Evolutionary conservation across 2,888 invertebrate genomes (phyloP).

Genomic region (Napeogenes sylphis): DNA sequence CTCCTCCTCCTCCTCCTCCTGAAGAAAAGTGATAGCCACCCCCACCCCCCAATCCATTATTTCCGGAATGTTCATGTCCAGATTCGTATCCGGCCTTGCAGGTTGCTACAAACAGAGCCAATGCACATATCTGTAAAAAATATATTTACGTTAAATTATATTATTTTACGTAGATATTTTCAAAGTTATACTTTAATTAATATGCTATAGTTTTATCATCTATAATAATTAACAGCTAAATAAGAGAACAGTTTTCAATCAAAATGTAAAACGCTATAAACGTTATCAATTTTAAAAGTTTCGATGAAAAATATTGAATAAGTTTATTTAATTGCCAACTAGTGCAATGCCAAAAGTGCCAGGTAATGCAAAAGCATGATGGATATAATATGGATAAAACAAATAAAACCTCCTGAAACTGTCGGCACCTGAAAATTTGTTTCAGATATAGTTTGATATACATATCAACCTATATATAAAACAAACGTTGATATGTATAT

Average conservation of each 20-base stretch:
- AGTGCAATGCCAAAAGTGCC: too few relatives aligned
- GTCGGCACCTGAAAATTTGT: constrained; percentile 9
- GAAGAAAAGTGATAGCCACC: constrained; percentile 32
- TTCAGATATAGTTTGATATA: neutral
- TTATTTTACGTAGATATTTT: neutral
- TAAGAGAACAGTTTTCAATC: too few relatives aligned
- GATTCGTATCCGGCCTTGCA: constrained; percentile 59
- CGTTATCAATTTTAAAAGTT: too few relatives aligned
- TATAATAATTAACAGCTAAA: too few relatives aligned
- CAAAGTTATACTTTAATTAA: too few relatives aligned
- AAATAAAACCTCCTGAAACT: constrained; percentile 12
- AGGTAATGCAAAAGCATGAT: constrained; percentile 15
- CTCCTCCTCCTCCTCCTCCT: neutral
- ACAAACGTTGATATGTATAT: too few relatives aligned
- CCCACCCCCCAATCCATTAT: constrained; percentile 35
- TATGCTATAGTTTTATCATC: too few relatives aligned
- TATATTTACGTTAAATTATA: constrained; percentile 9
- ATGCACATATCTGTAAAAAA: constrained; percentile 62
- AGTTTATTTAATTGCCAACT: constrained; percentile 28
- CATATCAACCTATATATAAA: too few relatives aligned
- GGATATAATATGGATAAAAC: constrained; percentile 8
- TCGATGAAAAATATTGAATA: neutral
- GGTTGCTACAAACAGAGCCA: constrained; percentile 63
- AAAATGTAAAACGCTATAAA: too few relatives aligned
- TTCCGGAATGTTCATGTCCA: constrained; percentile 37